A percentile compares a stretch with the other conserved stretches of the same genome.
Evolutionary conservation across 2,888 invertebrate genomes (phyloP).

Genomic region (Heliconius charithonia): DNA sequence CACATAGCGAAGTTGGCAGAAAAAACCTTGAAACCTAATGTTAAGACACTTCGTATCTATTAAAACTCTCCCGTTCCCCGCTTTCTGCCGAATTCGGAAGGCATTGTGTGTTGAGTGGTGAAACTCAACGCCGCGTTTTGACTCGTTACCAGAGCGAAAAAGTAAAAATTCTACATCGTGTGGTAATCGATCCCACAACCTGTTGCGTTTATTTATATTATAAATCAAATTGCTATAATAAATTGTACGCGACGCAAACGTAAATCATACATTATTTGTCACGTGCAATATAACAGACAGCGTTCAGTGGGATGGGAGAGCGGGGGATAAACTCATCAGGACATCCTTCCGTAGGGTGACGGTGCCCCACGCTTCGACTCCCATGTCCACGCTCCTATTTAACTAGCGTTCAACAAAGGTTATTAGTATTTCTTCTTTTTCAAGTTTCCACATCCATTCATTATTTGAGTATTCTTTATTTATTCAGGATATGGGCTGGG

Average conservation of each 20-base stretch:
- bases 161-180: not conserved
- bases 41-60: too few species aligned
- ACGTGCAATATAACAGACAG: conserved; percentile 43
- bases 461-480: not conserved
- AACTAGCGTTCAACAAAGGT: conserved; percentile 17
- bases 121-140: too few species aligned
- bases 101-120: too few species aligned
- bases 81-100: too few species aligned
- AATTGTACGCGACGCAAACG: conserved; percentile 15
- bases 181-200: too few species aligned
- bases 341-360: conserved; percentile 65
- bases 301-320: conserved; percentile 51
- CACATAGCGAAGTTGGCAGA: too few species aligned
- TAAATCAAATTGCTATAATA: not conserved
- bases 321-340: conserved; percentile 58
- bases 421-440: conserved; percentile 1
- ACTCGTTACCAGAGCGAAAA: too few species aligned
- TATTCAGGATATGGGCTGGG: not conserved
- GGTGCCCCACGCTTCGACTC: conserved; percentile 34
- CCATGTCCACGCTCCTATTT: conserved; percentile 40
- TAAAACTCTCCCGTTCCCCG: too few species aligned
- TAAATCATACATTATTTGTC: conserved; percentile 43
- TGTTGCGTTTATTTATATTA: not conserved
- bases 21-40: too few species aligned
- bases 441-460: not conserved